Conservation (phyloP, 2,888 invertebrate genomes). For the Hirtodrosophila confusa region DNA sequence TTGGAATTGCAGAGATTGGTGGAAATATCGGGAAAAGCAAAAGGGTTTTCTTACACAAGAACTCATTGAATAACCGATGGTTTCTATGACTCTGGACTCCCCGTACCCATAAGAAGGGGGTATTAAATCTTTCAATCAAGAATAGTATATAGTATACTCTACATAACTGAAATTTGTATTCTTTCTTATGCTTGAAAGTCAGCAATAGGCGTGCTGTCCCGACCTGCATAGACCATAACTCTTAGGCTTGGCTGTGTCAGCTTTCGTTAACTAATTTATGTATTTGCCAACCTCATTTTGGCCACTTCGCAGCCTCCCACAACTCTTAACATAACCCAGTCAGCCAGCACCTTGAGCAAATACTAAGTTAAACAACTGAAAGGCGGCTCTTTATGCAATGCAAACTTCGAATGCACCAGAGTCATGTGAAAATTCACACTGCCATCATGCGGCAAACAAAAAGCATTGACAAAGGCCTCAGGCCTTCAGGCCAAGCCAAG, state of each 20-base stretch:
- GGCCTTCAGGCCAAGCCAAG: constrained; percentile 10
- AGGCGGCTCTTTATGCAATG: constrained; percentile 34
- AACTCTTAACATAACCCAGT: not conserved
- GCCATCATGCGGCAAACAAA: constrained; percentile 46
- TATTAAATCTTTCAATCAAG: too few species aligned
- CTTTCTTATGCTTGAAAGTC: too few species aligned
- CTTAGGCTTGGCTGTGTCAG: not conserved
- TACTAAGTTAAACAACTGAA: constrained; percentile 35
- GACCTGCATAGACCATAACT: too few species aligned
- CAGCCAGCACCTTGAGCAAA: constrained; percentile 35
- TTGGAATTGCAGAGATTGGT: too few species aligned
- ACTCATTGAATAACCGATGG: too few species aligned
- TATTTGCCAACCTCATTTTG: constrained; percentile 27
- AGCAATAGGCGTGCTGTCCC: too few species aligned
- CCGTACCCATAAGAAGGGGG: too few species aligned
- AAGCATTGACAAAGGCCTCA: constrained; percentile 40
- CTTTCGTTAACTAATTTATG: constrained; percentile 19
- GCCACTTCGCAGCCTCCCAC: constrained; percentile 15
- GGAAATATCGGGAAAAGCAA: too few species aligned
- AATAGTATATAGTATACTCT: too few species aligned
- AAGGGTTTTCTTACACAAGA: too few species aligned
- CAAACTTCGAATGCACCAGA: constrained; percentile 29
- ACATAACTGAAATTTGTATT: too few species aligned
- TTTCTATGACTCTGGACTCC: too few species aligned
- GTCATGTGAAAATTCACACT: constrained; percentile 77